Evolutionary conservation across 2,113 vertebrate species (phyloP).

Genomic region (Pedionomus torquatus): DNA sequence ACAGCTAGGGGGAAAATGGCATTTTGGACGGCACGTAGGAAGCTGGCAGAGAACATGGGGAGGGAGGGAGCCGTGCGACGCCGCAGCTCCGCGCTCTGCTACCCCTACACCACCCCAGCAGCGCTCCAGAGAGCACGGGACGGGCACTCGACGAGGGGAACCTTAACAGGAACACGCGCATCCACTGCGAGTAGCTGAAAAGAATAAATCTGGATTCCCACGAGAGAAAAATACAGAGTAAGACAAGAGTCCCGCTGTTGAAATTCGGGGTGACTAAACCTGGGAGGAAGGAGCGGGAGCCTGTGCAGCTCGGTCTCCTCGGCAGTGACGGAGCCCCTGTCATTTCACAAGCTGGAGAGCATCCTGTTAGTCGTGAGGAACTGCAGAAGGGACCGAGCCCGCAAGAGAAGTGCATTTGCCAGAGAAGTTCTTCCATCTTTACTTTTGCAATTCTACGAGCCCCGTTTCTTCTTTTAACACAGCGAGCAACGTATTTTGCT

Average conservation of each 20-base stretch:
- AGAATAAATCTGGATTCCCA: background rate
- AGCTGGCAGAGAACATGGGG: background rate
- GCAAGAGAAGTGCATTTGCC: background rate
- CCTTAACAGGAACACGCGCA: rapidly evolving
- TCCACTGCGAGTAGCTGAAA: rapidly evolving
- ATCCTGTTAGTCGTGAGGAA: background rate
- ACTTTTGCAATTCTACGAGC: background rate
- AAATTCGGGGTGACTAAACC: background rate
- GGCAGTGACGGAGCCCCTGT: background rate
- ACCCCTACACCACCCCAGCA: background rate
- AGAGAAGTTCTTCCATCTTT: background rate
- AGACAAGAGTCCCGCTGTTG: rapidly evolving
- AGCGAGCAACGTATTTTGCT: background rate
- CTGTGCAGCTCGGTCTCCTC: background rate
- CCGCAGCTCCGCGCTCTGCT: background rate
- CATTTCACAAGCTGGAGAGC: background rate
- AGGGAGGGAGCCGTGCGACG: background rate
- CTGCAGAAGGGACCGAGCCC: background rate
- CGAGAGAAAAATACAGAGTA: rapidly evolving
- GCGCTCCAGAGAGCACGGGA: background rate
- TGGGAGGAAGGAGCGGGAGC: background rate
- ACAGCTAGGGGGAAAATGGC: background rate
- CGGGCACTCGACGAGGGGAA: rapidly evolving
- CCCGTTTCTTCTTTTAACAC: background rate
- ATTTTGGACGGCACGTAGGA: background rate